Conservation (phyloP, 1,140 invertebrate species). For the Plodia interpunctella region DNA sequence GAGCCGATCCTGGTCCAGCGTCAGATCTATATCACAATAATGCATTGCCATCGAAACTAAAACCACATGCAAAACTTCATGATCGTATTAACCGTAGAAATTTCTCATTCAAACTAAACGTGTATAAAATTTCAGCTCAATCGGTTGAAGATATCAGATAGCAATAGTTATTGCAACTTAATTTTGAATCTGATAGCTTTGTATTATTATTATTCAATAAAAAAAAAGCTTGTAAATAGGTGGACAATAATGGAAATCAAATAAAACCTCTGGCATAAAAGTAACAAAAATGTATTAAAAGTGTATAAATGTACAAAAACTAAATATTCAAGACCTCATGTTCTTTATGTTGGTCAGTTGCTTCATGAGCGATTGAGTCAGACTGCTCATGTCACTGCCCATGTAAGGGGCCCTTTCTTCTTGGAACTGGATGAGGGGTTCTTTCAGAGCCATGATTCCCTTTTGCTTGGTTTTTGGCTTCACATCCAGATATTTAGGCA, state of each 20-base stretch:
- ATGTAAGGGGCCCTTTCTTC: slow-evolving; percentile 17
- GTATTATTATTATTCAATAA: no score
- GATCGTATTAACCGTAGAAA: no score
- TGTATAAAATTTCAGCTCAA: no score
- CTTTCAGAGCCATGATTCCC: slow-evolving; percentile 14
- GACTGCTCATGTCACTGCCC: background rate
- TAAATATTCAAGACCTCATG: slow-evolving; percentile 20
- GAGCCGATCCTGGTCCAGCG: no score
- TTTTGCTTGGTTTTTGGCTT: background rate
- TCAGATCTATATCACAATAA: no score
- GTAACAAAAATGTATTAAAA: slow-evolving; percentile 3
- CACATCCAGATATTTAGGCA: background rate
- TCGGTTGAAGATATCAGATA: no score
- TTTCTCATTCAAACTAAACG: no score
- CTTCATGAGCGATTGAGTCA: slow-evolving; percentile 24
- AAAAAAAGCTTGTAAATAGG: no score
- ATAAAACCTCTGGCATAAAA: background rate
- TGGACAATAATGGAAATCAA: background rate
- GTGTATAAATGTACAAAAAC: slow-evolving; percentile 26
- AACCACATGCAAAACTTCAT: no score
- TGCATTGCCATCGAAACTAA: no score
- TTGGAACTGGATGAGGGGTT: slow-evolving; percentile 31
- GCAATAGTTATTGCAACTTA: no score
- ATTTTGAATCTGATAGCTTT: no score
- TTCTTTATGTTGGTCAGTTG: slow-evolving; percentile 38